Conservation (phyloP, 2,888 invertebrate species). For the Agrotis ipsilon region DNA sequence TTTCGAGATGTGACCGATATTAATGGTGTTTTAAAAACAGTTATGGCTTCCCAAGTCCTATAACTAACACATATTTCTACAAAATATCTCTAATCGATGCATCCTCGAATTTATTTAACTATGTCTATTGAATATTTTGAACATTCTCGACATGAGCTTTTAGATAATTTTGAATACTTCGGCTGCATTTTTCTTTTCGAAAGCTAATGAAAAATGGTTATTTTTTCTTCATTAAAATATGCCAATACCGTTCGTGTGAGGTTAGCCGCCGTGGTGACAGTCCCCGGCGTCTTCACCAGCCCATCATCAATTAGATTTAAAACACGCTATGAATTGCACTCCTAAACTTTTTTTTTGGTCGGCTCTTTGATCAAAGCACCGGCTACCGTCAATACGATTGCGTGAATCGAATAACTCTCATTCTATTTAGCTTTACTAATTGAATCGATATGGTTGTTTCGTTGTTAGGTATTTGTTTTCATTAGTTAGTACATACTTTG, state of each 20-base stretch:
- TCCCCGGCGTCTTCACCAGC: slow-evolving; percentile 59
- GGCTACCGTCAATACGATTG: slow-evolving; percentile 72
- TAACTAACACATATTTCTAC: slow-evolving; percentile 46
- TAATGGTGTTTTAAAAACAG: slow-evolving; percentile 27
- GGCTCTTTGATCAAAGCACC: slow-evolving; percentile 75
- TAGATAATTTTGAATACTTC: slow-evolving; percentile 69
- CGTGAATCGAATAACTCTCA: slow-evolving; percentile 77
- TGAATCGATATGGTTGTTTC: slow-evolving; percentile 77
- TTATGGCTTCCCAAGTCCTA: slow-evolving; percentile 18
- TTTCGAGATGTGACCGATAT: slow-evolving; percentile 33
- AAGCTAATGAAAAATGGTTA: slow-evolving; percentile 55
- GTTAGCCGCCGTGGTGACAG: slow-evolving; percentile 75
- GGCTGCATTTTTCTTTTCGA: slow-evolving; percentile 70
- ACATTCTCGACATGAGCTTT: slow-evolving; percentile 68
- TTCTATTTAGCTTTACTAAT: slow-evolving; percentile 80
- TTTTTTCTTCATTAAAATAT: slow-evolving; percentile 66
- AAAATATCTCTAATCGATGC: slow-evolving; percentile 42
- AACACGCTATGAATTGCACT: slow-evolving; percentile 76
- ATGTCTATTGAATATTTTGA: slow-evolving; percentile 38
- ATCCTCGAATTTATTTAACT: slow-evolving; percentile 49
- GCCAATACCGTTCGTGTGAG: slow-evolving; percentile 70
- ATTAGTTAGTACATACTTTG: slow-evolving; percentile 73
- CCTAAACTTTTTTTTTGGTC: slow-evolving; percentile 65
- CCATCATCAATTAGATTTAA: slow-evolving; percentile 75
- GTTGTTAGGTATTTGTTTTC: slow-evolving; percentile 79